Evolutionary conservation across 2,113 vertebrate species (phyloP), one percentile per base, ranked within the genome.

Genomic region (Lycocorax pyrrhopterus): DNA sequence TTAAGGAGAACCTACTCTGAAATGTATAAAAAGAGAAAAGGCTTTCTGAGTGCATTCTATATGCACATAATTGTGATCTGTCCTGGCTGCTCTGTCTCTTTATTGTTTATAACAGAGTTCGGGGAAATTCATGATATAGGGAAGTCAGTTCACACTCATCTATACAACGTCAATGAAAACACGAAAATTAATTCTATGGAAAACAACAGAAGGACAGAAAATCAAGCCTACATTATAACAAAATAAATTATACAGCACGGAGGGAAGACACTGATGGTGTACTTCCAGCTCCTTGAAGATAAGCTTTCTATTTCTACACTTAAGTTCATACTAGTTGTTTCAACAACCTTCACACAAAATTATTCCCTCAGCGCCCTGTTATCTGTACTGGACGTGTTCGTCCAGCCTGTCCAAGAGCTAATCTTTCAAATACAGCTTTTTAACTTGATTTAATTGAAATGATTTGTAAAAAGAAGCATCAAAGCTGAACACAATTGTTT

Each of bases 401-500:
- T 59, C 32, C 78, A 92, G 53, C 20, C 49, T 82, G 46, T 17
- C 39, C 41, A 71, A 79, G 43, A 67, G 43, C 49, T 79, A 68
- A 39, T 80, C 75, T 94, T 95, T 85, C 53, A 95, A 90, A 77
- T 19, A 69, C n/a, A 86, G n/a, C 4, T 68, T 83, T 83, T 79
- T 0, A 76, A 73, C 37, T 58, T 53, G 12, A 76, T 79, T 79
- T 85, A 72, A 47, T 60, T 76, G 35, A 94, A 93, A 32, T 39
- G 0, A 39, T 79, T 88, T 94, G 15, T 52, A 41, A 92, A 90
- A 87, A 32, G 23, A 78, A 75, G 30, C 22, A 47, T 64, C 56
- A 76, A 72, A 96, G 39, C 4, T 83, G 63, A 92, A 75, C 7
- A 43, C 8, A 75, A 29, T 82, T 77, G 14, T 63, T 79, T 72